Evolutionary conservation across 2,797 vertebrate genomes (phyloP).

Genomic region (Epinephelus malabaricus): DNA sequence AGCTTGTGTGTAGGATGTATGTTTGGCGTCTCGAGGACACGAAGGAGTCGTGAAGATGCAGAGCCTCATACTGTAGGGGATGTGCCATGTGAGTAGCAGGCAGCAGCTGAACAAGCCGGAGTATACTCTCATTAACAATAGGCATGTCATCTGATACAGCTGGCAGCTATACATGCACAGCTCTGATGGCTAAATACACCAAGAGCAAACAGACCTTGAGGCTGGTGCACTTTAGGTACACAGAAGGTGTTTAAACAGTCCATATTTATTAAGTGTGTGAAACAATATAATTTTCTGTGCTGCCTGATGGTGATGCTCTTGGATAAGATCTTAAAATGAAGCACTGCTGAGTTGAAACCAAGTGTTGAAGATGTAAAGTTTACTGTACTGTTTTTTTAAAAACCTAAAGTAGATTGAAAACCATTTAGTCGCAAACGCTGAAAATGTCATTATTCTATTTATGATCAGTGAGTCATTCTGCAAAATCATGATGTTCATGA

Average conservation of each 20-base stretch:
- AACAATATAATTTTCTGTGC: background rate
- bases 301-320: background rate
- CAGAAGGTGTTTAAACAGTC: background rate
- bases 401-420: too few relatives aligned
- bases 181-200: conserved; percentile 16
- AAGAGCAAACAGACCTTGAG: conserved; percentile 47
- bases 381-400: too few relatives aligned
- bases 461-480: too few relatives aligned
- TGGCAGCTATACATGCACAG: conserved; percentile 14
- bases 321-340: background rate
- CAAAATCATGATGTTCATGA: background rate
- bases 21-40: background rate
- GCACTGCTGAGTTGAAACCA: too few relatives aligned
- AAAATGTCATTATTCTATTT: too few relatives aligned
- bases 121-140: conserved; percentile 55
- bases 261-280: background rate
- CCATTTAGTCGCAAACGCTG: too few relatives aligned
- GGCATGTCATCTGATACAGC: conserved; percentile 73
- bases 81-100: conserved; percentile 24
- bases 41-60: background rate
- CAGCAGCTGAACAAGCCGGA: conserved; percentile 65
- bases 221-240: conserved; percentile 15
- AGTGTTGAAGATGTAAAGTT: too few relatives aligned
- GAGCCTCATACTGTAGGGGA: background rate
- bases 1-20: background rate